A percentile compares a stretch with the other conserved stretches of the same genome.
phyloP scores from a whole-genome alignment of 35 echinoderm and acorn worm genomes.

The Heliocidaris erythrogramma region DNA sequence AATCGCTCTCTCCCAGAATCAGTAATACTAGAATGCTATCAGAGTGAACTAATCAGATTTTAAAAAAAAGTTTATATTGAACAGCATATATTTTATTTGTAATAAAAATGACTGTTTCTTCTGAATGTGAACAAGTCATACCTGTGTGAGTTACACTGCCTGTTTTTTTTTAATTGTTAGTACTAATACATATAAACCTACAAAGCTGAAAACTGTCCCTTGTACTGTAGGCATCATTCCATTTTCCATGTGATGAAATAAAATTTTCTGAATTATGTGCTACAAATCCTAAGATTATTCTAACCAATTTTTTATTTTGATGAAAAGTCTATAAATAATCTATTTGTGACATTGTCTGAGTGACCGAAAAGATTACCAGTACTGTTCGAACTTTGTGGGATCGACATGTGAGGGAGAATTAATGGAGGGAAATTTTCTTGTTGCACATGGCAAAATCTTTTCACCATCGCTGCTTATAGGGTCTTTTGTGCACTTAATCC shows the following conservation, averaged over 20 bases:
- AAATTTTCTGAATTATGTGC: not conserved
- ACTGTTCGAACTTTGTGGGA: not conserved
- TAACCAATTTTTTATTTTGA: not conserved
- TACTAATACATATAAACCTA: too few species aligned
- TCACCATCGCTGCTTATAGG: not conserved
- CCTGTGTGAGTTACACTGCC: too few species aligned
- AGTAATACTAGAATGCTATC: too few species aligned
- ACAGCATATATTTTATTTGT: too few species aligned
- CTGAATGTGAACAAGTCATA: too few species aligned
- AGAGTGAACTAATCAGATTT: too few species aligned
- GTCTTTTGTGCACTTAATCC: not conserved
- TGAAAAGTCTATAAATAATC: not conserved
- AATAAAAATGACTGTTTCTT: too few species aligned
- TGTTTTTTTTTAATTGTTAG: too few species aligned
- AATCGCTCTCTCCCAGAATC: too few species aligned
- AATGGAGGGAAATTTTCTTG: not conserved
- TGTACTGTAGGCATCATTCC: too few species aligned
- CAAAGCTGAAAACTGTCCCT: too few species aligned
- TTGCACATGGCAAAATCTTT: not conserved
- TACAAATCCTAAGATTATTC: not conserved
- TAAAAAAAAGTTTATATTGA: too few species aligned
- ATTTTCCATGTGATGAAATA: not conserved
- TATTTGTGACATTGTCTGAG: not conserved
- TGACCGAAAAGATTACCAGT: not conserved
- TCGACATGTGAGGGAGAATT: not conserved